Conservation (phyloP, 1,140 invertebrate genomes). For the Bradysia coprophila region DNA sequence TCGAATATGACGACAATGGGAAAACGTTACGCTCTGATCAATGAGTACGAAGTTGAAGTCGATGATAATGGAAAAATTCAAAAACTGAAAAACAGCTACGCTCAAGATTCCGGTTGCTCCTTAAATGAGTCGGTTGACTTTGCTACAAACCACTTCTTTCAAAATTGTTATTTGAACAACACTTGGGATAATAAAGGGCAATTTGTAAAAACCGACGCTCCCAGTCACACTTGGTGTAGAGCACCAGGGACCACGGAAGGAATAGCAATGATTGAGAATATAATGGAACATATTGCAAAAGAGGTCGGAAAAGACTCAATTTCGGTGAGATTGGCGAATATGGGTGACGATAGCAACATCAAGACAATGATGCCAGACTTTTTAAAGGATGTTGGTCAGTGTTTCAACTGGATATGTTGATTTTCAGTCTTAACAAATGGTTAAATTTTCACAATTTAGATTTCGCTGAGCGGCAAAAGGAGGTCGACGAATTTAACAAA, state of each 20-base stretch:
- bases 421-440: neutral
- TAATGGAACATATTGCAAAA: constrained; percentile 67
- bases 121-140: constrained; percentile 34
- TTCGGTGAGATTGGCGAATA: constrained; percentile 42
- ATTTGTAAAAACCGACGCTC: constrained; percentile 29
- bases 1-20: constrained; percentile 44
- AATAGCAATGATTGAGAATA: constrained; percentile 45
- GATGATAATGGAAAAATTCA: constrained; percentile 39
- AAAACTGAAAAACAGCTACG: constrained; percentile 41
- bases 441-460: constrained; percentile 24
- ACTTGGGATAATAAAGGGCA: constrained; percentile 1
- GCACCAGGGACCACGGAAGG: constrained; percentile 45
- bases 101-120: constrained; percentile 38
- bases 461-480: constrained; percentile 32
- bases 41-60: constrained; percentile 35
- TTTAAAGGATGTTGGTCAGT: constrained; percentile 7
- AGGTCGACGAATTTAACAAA: constrained; percentile 40
- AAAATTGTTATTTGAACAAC: constrained; percentile 37
- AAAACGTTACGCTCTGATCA: constrained; percentile 32
- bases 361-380: constrained; percentile 21
- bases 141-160: constrained; percentile 20
- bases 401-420: neutral
- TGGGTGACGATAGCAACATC: constrained; percentile 26
- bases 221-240: constrained; percentile 35
- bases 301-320: constrained; percentile 43